phyloP scores from a whole-genome alignment of 37 sponge, comb jelly and placozoan species.

The Axinella damicornis region DNA sequence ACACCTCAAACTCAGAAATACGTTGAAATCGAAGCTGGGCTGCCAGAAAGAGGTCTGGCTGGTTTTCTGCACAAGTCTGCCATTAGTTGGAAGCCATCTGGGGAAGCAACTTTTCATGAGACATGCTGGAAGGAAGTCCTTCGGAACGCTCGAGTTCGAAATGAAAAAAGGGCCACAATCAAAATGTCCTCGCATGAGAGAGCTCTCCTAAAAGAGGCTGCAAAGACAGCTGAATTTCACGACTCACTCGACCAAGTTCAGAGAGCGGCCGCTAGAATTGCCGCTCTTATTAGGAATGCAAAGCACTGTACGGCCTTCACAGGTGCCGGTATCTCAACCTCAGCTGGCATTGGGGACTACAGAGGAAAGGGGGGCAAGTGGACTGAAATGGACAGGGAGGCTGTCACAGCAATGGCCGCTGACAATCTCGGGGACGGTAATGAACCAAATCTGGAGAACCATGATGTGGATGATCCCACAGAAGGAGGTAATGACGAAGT shows the following conservation, averaged over 20 bases:
- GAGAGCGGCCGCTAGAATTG: conserved; percentile 38
- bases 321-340: conserved; percentile 79
- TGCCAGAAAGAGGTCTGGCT: conserved; percentile 12
- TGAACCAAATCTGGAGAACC: background rate
- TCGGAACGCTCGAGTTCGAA: conserved; percentile 38
- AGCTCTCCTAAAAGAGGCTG: conserved; percentile 56
- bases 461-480: background rate
- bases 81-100: conserved; percentile 36
- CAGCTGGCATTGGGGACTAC: conserved; percentile 83
- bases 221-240: conserved; percentile 66
- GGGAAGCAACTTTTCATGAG: conserved; percentile 62
- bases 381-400: conserved; percentile 67
- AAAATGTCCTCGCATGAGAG: conserved; percentile 40
- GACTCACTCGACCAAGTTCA: conserved; percentile 32
- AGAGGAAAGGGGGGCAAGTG: conserved; percentile 80
- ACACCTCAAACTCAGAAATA: background rate
- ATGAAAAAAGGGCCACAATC: conserved; percentile 22
- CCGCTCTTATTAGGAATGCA: conserved; percentile 23
- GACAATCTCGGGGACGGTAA: background rate
- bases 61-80: background rate
- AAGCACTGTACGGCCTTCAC: conserved; percentile 67
- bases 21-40: conserved; percentile 26
- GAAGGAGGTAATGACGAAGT: conserved; percentile 72
- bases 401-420: background rate
- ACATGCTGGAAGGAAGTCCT: conserved; percentile 61